phyloP scores from a whole-genome alignment of 2,113 vertebrate species.

The Phocoena phocoena region DNA sequence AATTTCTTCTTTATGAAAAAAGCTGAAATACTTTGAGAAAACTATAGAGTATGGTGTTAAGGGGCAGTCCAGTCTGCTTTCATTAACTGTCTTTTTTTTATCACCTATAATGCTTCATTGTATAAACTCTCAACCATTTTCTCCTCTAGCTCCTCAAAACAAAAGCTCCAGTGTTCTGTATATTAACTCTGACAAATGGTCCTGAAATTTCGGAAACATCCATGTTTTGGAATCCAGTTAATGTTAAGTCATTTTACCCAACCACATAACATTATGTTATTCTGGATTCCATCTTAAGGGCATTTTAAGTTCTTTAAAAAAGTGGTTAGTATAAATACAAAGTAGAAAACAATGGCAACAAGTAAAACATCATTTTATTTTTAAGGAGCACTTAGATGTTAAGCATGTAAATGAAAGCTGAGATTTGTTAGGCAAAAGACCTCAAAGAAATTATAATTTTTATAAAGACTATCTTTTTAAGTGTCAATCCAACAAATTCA shows the following conservation, averaged over 20 bases:
- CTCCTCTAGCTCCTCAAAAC: neutral
- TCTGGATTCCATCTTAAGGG: neutral
- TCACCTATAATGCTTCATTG: neutral
- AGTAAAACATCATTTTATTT: neutral
- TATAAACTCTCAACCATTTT: neutral
- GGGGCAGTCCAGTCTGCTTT: neutral
- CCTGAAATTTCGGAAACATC: neutral
- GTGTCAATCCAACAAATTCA: neutral
- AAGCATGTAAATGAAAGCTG: neutral
- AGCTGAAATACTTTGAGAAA: neutral
- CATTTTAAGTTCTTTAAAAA: neutral
- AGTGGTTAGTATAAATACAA: neutral
- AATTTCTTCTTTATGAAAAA: neutral
- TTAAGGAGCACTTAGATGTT: neutral
- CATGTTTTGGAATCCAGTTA: neutral
- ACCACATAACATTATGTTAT: neutral
- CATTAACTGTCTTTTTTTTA: neutral
- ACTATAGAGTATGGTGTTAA: neutral
- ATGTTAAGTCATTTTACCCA: neutral
- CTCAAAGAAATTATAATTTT: slow-evolving; percentile 14
- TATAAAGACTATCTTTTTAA: neutral
- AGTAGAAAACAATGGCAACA: neutral
- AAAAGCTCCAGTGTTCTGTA: neutral
- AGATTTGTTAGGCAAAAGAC: neutral
- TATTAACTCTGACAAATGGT: neutral